phyloP scores from a whole-genome alignment of 2,797 vertebrate species.

The Falco columbarius region DNA sequence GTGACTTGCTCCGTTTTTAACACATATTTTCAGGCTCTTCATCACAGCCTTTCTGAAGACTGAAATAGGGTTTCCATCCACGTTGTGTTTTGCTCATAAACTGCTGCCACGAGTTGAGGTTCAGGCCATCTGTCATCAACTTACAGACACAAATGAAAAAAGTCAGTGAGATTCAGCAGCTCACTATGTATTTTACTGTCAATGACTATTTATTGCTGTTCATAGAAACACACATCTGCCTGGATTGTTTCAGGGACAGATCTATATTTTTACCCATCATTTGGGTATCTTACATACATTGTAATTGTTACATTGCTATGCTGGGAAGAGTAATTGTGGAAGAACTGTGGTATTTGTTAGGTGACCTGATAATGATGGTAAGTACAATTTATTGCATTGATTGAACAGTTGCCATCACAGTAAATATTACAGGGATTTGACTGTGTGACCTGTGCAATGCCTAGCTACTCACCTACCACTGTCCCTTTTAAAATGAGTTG shows the following conservation, averaged over 20 bases:
- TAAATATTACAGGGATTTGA: neutral
- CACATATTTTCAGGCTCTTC: neutral
- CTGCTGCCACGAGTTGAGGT: neutral
- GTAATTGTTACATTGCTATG: neutral
- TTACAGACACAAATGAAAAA: neutral
- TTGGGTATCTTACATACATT: neutral
- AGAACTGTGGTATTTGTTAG: neutral
- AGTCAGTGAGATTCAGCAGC: neutral
- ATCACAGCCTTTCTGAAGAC: neutral
- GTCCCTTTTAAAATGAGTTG: neutral
- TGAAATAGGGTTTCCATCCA: neutral
- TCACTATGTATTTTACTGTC: neutral
- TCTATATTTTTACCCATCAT: neutral
- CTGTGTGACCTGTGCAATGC: neutral
- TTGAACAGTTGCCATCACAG: neutral
- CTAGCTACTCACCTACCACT: neutral
- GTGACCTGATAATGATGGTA: neutral
- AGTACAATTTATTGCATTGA: neutral
- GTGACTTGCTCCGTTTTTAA: neutral
- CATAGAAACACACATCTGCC: neutral
- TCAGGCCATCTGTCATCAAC: slow-evolving; percentile 2
- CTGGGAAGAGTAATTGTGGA: neutral
- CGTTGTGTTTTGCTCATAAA: neutral
- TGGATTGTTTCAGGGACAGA: neutral
- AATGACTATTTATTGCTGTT: neutral